Evolutionary conservation across 2,113 vertebrate species (phyloP).

Genomic region (Mionectes macconnelli): DNA sequence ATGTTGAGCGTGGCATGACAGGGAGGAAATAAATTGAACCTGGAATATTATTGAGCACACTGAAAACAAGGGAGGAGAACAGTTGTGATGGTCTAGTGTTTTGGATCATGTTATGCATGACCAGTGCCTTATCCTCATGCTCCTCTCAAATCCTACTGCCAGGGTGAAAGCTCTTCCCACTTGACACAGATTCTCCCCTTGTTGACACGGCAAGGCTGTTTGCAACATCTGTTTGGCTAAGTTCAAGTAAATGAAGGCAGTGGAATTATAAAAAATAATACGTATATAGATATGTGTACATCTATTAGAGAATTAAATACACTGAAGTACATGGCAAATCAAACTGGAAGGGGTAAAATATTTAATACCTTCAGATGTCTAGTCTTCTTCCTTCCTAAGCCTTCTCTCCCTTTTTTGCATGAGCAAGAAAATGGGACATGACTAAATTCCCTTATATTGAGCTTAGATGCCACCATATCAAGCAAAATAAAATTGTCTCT

Average conservation of each 20-base stretch:
- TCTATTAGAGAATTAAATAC: background rate
- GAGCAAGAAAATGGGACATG: background rate
- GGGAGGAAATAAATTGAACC: background rate
- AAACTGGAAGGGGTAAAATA: background rate
- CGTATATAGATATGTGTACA: fast-evolving
- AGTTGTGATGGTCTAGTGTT: background rate
- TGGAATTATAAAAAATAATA: background rate
- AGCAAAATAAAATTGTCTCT: background rate
- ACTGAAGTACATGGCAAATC: background rate
- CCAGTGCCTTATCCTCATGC: background rate
- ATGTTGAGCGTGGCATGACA: background rate
- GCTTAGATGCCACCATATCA: background rate
- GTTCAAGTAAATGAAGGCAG: background rate
- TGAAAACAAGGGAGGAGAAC: background rate
- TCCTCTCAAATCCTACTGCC: background rate
- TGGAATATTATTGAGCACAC: fast-evolving
- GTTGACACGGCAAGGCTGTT: background rate
- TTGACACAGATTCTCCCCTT: background rate
- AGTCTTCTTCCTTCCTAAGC: background rate
- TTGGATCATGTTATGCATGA: background rate
- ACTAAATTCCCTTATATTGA: background rate
- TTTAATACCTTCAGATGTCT: background rate
- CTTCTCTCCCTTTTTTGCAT: background rate
- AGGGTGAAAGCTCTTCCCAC: background rate
- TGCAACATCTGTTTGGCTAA: background rate